Evolutionary conservation across 2,888 invertebrate species (phyloP).

Genomic region (Teleogryllus oceanicus): DNA sequence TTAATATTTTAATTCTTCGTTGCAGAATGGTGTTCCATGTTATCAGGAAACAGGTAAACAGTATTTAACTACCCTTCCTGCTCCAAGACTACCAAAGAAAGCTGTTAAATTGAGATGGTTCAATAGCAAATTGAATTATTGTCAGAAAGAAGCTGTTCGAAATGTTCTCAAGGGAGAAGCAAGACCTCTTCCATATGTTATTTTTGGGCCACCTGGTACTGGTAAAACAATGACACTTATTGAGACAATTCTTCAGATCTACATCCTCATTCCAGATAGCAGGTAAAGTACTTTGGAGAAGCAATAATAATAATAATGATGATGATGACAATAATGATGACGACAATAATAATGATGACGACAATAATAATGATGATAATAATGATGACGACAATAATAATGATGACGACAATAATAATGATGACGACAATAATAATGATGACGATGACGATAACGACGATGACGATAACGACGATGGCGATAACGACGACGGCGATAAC

Average conservation of each 20-base stretch:
- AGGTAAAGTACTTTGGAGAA: slow-evolving; percentile 39
- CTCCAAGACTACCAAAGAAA: neutral
- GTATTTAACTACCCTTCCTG: neutral
- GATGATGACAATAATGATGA: no score
- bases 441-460: no score
- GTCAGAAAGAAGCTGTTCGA: slow-evolving; percentile 75
- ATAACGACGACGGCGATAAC: no score
- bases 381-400: no score
- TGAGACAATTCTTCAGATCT: slow-evolving; percentile 80
- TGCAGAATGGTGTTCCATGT: neutral
- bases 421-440: no score
- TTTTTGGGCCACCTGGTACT: slow-evolving; percentile 87
- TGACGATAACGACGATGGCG: no score
- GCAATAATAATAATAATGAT: no score
- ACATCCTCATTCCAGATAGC: slow-evolving; percentile 62
- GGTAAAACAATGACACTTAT: slow-evolving; percentile 83
- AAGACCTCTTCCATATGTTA: slow-evolving; percentile 75
- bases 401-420: no score
- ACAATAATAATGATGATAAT: no score
- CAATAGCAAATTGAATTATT: slow-evolving; percentile 66
- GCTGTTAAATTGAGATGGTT: slow-evolving; percentile 59
- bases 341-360: no score
- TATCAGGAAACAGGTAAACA: neutral
- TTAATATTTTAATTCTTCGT: neutral
- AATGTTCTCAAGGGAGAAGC: slow-evolving; percentile 74